Evolutionary conservation across 2,797 vertebrate genomes (phyloP).

Genomic region (Urocyon cinereoargenteus): DNA sequence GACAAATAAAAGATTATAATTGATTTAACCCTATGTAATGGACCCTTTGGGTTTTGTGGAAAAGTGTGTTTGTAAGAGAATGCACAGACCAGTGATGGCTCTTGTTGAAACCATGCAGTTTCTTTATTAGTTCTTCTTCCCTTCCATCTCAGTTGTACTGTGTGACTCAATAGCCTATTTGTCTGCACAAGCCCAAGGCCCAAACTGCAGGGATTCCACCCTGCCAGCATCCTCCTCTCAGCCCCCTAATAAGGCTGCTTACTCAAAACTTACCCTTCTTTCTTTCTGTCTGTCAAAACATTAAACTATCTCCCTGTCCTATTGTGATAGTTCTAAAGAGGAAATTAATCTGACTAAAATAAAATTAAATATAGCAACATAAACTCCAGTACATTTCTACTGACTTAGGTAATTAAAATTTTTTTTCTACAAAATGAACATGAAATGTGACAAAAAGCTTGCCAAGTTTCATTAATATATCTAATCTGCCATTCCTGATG

Average conservation of each 20-base stretch:
- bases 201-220: neutral
- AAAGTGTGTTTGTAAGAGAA: constrained; percentile 45
- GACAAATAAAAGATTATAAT: constrained; percentile 75
- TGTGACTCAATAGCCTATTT: neutral
- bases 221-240: neutral
- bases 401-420: neutral
- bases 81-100: neutral
- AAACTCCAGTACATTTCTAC: neutral
- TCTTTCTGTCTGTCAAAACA: neutral
- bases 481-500: neutral
- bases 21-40: constrained; percentile 66
- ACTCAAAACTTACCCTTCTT: neutral
- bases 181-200: neutral
- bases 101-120: neutral
- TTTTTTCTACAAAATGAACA: neutral
- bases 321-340: neutral
- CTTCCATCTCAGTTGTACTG: neutral
- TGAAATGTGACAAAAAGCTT: neutral
- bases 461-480: neutral
- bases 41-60: constrained; percentile 38
- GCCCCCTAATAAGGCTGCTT: too few species aligned
- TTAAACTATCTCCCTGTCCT: neutral
- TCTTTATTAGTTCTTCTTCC: neutral
- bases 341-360: constrained; percentile 33
- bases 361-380: neutral